These are phyloP conservation scores for Ophioninae sp. DNA, from an alignment of 2,888 invertebrate genomes.

Conservation along the genomic window DNA sequence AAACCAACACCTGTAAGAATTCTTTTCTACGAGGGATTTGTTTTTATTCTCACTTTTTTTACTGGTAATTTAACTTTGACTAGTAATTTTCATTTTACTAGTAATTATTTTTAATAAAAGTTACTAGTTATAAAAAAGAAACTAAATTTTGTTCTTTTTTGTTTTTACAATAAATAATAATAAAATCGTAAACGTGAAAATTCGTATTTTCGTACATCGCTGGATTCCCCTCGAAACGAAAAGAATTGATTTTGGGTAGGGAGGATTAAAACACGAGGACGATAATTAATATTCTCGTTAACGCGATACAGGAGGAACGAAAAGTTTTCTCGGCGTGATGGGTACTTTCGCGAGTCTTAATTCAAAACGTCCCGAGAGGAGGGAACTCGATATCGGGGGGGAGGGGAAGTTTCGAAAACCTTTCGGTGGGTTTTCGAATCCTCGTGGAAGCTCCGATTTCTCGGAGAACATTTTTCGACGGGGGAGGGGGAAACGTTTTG, in stretches of 20 bases:
- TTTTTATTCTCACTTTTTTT: too few species aligned
- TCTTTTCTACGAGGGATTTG: too few species aligned
- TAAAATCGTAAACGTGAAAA: background rate
- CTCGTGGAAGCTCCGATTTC: constrained; percentile 11
- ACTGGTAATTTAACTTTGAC: too few species aligned
- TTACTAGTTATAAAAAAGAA: too few species aligned
- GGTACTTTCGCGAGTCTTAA: background rate
- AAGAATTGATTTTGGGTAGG: background rate
- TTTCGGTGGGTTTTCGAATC: background rate
- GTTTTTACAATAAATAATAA: background rate
- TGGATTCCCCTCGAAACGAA: background rate
- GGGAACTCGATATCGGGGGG: background rate
- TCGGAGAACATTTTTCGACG: constrained; percentile 16
- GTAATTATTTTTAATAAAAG: too few species aligned
- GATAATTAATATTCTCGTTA: constrained; percentile 16
- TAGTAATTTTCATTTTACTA: too few species aligned
- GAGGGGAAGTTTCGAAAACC: background rate
- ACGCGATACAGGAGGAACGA: background rate
- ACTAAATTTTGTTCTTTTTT: background rate
- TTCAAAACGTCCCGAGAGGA: background rate
- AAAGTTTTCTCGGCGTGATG: background rate
- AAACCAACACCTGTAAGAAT: too few species aligned
- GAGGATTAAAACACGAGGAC: background rate
- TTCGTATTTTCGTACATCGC: background rate
- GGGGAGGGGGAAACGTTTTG: constrained; percentile 8